Evolutionary conservation across 2,113 vertebrate species (phyloP), one percentile per base, ranked within the genome.

Genomic region (Scolopax mira): DNA sequence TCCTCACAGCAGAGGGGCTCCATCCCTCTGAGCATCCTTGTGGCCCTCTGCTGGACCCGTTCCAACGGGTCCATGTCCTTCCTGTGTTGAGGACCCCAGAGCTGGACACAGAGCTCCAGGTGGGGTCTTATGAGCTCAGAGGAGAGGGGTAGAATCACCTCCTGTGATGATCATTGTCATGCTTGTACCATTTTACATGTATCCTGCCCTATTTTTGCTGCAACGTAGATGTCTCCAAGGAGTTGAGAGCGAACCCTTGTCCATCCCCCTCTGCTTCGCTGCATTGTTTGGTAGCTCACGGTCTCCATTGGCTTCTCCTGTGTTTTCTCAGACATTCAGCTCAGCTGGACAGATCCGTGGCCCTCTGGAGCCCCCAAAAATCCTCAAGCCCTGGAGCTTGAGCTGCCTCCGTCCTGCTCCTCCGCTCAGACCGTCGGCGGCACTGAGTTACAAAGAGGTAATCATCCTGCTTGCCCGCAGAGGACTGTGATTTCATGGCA

Each of bases 381-480:
- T 98, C 95, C 98, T 98, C 96, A 99, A 99, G 94, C 99, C 99
- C 7, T 99, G 99, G 99, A 99, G 99, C 81, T 97, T 99, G 95
- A 99, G 99, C 98, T 99, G 99, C 95, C 98, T 99, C 62, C 98
- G 99, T 73, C 99, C 99, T 0, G 99, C 99, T 22, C 99, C 99
- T 49, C 99, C 99, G 3, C 99, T 99, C 95, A 98, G 98, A 90
- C 99, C 99, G 3, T 99, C 99, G 0, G 99, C 99, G 30, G 99
- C 99, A 0, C 98, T 99, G 96, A 98, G 99, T 94, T 99, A 99
- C 98, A 99, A 99, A 98, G 99, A 99, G 99, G 99, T 99, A 99
- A 97, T 82, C 46, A 78, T 92, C 85, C 31, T 49, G 11, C 11
- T 27, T 92, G 93, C 55, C 31, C 79, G 11, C 54, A 18, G 44